Conservation (phyloP, 2,888 invertebrate genomes). For the Lagria hirta region DNA sequence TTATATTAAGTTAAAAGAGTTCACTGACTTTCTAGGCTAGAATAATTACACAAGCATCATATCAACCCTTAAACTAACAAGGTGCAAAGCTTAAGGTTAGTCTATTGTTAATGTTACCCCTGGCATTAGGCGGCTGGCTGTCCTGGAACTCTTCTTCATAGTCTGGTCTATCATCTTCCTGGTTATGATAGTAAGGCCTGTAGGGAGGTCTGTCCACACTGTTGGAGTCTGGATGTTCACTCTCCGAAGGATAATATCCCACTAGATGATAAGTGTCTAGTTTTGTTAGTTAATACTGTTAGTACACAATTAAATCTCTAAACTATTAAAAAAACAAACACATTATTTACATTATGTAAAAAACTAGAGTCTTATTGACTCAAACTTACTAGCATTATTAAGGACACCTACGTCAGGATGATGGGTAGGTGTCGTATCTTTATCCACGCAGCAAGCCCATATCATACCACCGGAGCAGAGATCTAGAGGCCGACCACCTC, state of each 20-base stretch:
- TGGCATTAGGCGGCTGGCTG: slow-evolving; percentile 35
- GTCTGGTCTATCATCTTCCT: slow-evolving; percentile 38
- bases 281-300: slow-evolving; percentile 36
- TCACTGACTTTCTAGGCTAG: too few relatives aligned
- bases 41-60: too few relatives aligned
- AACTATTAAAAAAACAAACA: slow-evolving; percentile 7
- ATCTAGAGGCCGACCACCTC: slow-evolving; percentile 85
- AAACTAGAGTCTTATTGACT: slow-evolving; percentile 6
- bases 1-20: too few relatives aligned
- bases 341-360: slow-evolving; percentile 10
- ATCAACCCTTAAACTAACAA: too few relatives aligned
- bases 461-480: slow-evolving; percentile 92
- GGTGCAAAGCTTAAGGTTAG: slow-evolving; percentile 9
- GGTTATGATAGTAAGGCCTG: slow-evolving; percentile 38
- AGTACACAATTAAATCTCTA: slow-evolving; percentile 25
- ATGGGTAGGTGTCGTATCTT: slow-evolving; percentile 56
- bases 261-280: slow-evolving; percentile 53
- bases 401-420: slow-evolving; percentile 64
- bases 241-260: slow-evolving; percentile 50
- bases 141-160: slow-evolving; percentile 31
- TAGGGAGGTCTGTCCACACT: slow-evolving; percentile 48
- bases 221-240: slow-evolving; percentile 48
- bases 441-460: slow-evolving; percentile 91
- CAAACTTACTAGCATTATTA: slow-evolving; percentile 84
- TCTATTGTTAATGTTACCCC: slow-evolving; percentile 37